These are phyloP conservation scores for Microcebus lehilahytsara DNA, from an alignment of 2,113 vertebrate genomes.

Conservation along the genomic window DNA sequence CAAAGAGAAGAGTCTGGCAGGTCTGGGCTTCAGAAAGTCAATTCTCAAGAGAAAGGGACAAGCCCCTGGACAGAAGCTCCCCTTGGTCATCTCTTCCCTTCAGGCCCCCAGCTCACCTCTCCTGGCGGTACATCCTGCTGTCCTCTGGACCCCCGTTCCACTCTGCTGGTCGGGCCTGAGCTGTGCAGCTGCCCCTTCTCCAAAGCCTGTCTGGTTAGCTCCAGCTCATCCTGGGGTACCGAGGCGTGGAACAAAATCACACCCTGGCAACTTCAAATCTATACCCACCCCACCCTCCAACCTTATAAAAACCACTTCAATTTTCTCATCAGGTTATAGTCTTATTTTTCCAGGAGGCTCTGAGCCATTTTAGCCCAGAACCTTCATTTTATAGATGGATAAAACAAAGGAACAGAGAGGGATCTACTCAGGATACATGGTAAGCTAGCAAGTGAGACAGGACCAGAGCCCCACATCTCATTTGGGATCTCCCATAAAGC, in stretches of 20 bases:
- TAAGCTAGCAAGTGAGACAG: not conserved
- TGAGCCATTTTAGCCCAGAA: not conserved
- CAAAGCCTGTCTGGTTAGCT: conserved; percentile 64
- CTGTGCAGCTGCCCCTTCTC: conserved; percentile 39
- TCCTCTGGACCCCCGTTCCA: not conserved
- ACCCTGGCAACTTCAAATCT: not conserved
- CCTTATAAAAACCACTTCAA: not conserved
- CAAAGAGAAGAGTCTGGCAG: not conserved
- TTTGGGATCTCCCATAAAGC: not conserved
- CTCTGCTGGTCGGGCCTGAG: not conserved
- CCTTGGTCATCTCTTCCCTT: not conserved
- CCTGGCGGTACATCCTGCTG: not conserved
- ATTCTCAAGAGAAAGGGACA: not conserved
- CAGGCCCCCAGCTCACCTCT: conserved; percentile 27
- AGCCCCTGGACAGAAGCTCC: not conserved
- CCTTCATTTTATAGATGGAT: not conserved
- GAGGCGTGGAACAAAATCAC: not conserved
- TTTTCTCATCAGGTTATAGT: not conserved
- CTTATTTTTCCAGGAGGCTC: not conserved
- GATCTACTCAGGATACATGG: not conserved
- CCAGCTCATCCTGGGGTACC: conserved; percentile 58
- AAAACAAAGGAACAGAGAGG: not conserved
- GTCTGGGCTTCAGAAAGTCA: not conserved
- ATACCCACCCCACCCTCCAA: not conserved
- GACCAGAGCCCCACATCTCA: not conserved